Conservation (phyloP, 2,113 vertebrate species). For the Pluvianellus socialis region DNA sequence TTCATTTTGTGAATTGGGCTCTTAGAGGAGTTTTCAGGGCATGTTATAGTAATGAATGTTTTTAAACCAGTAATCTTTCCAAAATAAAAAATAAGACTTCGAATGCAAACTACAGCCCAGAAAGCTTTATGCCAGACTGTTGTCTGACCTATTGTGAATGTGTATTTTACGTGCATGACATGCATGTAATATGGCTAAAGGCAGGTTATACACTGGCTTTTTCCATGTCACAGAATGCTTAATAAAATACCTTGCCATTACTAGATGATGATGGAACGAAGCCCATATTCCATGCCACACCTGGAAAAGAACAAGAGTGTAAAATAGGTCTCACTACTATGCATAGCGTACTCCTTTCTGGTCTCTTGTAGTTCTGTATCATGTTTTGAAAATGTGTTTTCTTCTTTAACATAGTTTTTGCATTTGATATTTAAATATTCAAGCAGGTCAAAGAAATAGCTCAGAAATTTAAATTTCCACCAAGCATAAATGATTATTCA, state of each 20-base stretch:
- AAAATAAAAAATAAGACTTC: background rate
- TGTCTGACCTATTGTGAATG: background rate
- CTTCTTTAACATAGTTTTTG: background rate
- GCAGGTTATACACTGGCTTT: background rate
- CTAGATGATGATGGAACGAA: background rate
- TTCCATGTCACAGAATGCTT: background rate
- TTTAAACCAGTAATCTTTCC: background rate
- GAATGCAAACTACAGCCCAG: background rate
- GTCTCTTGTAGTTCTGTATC: background rate
- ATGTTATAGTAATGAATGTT: background rate
- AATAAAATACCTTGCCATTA: background rate
- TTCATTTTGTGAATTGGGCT: background rate
- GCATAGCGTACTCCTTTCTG: background rate
- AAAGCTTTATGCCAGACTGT: background rate
- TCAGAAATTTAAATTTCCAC: background rate
- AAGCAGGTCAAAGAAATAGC: background rate
- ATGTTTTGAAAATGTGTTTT: background rate
- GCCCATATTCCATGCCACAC: background rate
- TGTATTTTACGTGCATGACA: background rate
- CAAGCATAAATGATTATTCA: background rate
- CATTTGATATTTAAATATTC: background rate
- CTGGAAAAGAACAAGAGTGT: background rate
- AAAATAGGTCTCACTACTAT: background rate
- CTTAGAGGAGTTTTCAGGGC: background rate
- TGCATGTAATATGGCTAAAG: background rate